phyloP scores from a whole-genome alignment of 2,797 vertebrate species.

The Oophaga sylvatica region DNA sequence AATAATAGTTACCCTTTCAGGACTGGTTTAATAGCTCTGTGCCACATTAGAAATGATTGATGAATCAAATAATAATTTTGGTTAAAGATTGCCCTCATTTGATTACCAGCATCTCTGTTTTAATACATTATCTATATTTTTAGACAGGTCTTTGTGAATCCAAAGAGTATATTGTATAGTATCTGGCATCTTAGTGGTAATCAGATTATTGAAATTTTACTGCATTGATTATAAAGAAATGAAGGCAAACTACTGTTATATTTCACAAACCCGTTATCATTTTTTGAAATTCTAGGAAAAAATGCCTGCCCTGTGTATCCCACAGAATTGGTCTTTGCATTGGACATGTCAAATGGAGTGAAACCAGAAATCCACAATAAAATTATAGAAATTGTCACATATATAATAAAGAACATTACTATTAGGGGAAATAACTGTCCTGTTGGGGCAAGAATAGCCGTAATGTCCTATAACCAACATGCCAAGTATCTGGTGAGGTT shows the following conservation, averaged over 20 bases:
- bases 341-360: constrained; percentile 84
- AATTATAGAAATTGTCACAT: constrained; percentile 76
- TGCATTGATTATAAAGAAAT: not conserved
- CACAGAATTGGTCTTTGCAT: constrained; percentile 84
- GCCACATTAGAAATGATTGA: too few species aligned
- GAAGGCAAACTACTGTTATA: not conserved
- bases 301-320: constrained; percentile 79
- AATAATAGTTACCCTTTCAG: too few species aligned
- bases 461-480: constrained; percentile 77
- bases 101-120: too few species aligned
- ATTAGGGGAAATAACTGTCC: constrained; percentile 86
- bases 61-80: too few species aligned
- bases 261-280: not conserved
- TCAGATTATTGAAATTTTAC: not conserved
- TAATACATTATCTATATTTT: too few species aligned
- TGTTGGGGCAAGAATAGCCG: constrained; percentile 77
- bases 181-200: not conserved
- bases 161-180: not conserved
- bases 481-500: constrained; percentile 82
- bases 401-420: constrained; percentile 75
- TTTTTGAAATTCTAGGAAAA: constrained; percentile 63
- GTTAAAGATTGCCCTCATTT: too few species aligned
- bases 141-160: too few species aligned
- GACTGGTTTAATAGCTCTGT: too few species aligned
- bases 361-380: constrained; percentile 73